These are phyloP conservation scores for Nomada flava DNA, from an alignment of 2,888 invertebrate species.

Conservation along the genomic window DNA sequence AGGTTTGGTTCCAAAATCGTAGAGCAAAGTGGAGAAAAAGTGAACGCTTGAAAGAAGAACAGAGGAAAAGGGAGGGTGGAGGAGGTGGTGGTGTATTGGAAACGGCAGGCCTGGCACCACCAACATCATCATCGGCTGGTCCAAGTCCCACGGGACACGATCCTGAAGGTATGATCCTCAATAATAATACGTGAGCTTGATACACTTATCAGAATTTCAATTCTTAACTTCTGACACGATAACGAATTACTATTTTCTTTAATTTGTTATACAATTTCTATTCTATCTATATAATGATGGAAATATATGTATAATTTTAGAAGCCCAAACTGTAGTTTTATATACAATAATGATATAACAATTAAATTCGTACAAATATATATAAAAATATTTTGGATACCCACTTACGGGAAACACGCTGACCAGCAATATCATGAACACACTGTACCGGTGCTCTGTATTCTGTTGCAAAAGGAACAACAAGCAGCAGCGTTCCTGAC, in stretches of 20 bases:
- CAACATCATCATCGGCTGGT: constrained; percentile 77
- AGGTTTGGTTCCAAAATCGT: constrained; percentile 98
- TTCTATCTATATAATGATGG: too few relatives aligned
- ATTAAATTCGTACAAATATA: too few relatives aligned
- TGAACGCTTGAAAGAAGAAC: constrained; percentile 95
- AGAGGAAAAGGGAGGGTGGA: constrained; percentile 92
- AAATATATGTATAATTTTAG: too few relatives aligned
- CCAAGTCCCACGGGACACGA: constrained; percentile 77
- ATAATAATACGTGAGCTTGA: background rate
- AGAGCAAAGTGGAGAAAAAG: constrained; percentile 97
- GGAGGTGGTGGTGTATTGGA: constrained; percentile 80
- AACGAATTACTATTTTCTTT: background rate
- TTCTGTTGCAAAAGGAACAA: constrained; percentile 66
- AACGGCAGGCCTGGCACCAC: constrained; percentile 69
- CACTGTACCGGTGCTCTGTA: background rate
- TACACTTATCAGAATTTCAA: constrained; percentile 1
- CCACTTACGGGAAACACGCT: too few relatives aligned
- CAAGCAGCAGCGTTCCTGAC: constrained; percentile 74
- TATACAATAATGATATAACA: too few relatives aligned
- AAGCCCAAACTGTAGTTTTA: too few relatives aligned
- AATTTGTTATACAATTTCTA: background rate
- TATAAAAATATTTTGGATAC: too few relatives aligned
- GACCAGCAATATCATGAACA: too few relatives aligned
- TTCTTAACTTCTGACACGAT: background rate
- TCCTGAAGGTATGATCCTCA: constrained; percentile 68